phyloP scores from a whole-genome alignment of 2,113 vertebrate species.

The Raja brachyura region DNA sequence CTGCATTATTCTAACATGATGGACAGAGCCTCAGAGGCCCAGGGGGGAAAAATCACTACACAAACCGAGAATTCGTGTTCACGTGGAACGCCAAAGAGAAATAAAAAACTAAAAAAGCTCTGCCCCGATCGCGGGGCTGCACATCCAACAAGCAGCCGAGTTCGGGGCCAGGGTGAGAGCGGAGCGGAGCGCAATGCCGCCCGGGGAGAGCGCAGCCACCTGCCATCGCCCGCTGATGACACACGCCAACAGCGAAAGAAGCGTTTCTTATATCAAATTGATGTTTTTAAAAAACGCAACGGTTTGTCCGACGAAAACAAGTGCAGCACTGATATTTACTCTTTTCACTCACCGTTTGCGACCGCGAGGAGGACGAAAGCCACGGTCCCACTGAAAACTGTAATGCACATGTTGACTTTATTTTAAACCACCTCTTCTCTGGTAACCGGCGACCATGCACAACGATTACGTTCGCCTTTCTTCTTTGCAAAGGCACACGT shows the following conservation, averaged over 20 bases:
- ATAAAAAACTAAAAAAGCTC: background rate
- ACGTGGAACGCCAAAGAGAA: background rate
- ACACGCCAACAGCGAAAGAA: background rate
- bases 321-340: background rate
- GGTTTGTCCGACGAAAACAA: background rate
- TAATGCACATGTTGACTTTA: conserved; percentile 23
- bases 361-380: conserved; percentile 7
- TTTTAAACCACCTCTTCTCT: background rate
- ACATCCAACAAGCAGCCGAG: background rate
- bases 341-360: conserved; percentile 4
- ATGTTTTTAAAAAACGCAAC: background rate
- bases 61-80: background rate
- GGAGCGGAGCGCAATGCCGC: no score
- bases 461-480: background rate
- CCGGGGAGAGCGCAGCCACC: background rate
- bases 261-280: background rate
- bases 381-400: background rate
- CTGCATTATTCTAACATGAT: background rate
- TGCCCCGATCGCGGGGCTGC: background rate
- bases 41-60: background rate
- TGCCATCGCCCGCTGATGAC: background rate
- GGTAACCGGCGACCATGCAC: background rate
- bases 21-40: background rate
- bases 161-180: background rate
- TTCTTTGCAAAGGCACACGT: background rate